phyloP scores from a whole-genome alignment of 2,797 vertebrate species.

The Lagocephalus sceleratus region DNA sequence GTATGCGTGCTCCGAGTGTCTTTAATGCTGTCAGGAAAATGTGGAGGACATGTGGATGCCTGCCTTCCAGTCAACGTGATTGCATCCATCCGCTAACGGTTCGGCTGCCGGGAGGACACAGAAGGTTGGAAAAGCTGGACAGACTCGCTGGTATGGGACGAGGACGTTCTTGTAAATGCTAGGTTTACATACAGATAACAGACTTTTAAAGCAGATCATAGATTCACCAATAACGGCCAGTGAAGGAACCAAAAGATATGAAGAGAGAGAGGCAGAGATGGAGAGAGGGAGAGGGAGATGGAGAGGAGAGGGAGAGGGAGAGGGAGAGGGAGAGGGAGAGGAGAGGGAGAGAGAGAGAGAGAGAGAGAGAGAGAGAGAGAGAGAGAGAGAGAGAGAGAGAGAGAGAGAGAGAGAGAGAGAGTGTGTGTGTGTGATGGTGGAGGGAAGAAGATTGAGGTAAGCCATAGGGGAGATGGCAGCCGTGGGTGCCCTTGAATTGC shows the following conservation, averaged over 20 bases:
- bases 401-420: background rate
- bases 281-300: background rate
- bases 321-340: too few relatives aligned
- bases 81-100: conserved; percentile 1
- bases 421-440: conserved; percentile 28
- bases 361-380: conserved; percentile 9
- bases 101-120: too few relatives aligned
- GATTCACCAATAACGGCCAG: conserved; percentile 1
- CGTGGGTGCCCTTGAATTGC: conserved; percentile 72
- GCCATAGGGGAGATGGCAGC: conserved; percentile 62
- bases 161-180: background rate
- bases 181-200: conserved; percentile 18
- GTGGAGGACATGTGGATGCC: too few relatives aligned
- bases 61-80: too few relatives aligned
- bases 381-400: background rate
- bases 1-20: conserved; percentile 35
- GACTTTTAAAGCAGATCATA: conserved; percentile 12
- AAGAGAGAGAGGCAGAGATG: background rate
- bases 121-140: conserved; percentile 20
- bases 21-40: conserved; percentile 27
- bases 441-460: conserved; percentile 46
- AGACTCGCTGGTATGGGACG: conserved; percentile 32
- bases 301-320: background rate
- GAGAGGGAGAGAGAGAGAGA: too few relatives aligned
- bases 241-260: too few relatives aligned